Evolutionary conservation across 2,797 vertebrate species (phyloP), one percentile per base, ranked within the genome.

Genomic region (Danio kyathit): DNA sequence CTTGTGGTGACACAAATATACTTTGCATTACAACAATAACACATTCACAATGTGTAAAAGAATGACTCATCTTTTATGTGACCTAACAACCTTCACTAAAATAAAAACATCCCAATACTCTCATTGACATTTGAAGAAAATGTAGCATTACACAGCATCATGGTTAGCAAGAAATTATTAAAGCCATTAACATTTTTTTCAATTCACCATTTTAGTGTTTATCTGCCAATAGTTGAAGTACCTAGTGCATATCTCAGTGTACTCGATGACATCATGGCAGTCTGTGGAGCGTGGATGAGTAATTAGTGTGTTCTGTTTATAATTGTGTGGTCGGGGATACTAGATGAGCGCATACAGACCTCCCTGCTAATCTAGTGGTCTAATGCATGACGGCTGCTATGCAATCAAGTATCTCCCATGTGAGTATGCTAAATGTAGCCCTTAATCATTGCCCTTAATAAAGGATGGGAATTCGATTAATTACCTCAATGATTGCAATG

Each of bases 401-500:
- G 65, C 78, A 85, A 87, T 83, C 83, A 85, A 75, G 29, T 74
- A 21, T 29, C 46, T 74, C 63, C 61, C 83, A 72, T 64, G 41
- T 69, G 73, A 46, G 76, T 80, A 65, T 71, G 40, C 82, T 83
- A 79, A 80, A 83, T 82, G 67, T 74, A 70, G 52, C 74, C 43
- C 73, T 83, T 82, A 80, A 83, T 83, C 73, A 81, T 72, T 57
- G 21, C 48, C 29, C 44, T 66, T 85, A 87, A 85, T 75, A 77
- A 85, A 64, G 59, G 75, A 57, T 59, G 46, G 65, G 38, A 78
- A 80, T 82, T 79, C 61, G 11, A 82, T 74, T 77, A 82, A 74
- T 65, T 72, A 63, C 44, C 81, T 76, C 52, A 7, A 21, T 69
- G 71, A 84, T 67, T 76, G 71, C 71, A 74, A 41, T 46, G 70